phyloP scores from a whole-genome alignment of 2,888 invertebrate species.

The Ypsolopha sequella region DNA sequence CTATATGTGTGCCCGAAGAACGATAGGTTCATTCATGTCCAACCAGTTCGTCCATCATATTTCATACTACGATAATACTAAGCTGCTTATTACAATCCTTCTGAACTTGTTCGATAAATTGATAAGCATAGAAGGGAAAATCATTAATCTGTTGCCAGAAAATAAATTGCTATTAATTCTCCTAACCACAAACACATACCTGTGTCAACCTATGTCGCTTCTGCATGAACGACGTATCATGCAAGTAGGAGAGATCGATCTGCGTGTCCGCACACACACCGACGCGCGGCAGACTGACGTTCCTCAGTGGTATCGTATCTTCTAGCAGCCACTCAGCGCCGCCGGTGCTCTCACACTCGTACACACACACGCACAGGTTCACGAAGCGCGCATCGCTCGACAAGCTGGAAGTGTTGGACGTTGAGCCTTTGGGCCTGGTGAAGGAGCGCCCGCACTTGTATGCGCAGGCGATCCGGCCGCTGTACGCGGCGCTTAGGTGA shows the following conservation, averaged over 20 bases:
- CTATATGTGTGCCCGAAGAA: too few relatives aligned
- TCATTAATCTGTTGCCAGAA: too few relatives aligned
- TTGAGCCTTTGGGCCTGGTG: slow-evolving; percentile 87
- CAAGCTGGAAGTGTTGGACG: slow-evolving; percentile 74
- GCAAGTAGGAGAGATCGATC: slow-evolving; percentile 85
- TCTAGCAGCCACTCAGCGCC: slow-evolving; percentile 95
- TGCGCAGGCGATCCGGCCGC: slow-evolving; percentile 96
- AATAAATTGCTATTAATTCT: too few relatives aligned
- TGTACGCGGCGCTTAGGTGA: slow-evolving; percentile 97
- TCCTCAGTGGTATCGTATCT: slow-evolving; percentile 94
- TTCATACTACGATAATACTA: too few relatives aligned
- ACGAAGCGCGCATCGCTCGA: slow-evolving; percentile 79
- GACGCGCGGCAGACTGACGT: slow-evolving; percentile 88
- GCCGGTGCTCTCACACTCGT: slow-evolving; percentile 98
- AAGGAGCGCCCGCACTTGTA: slow-evolving; percentile 95
- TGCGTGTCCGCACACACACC: slow-evolving; percentile 85
- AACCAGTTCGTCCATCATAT: too few relatives aligned
- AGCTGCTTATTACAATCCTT: too few relatives aligned
- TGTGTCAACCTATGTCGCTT: slow-evolving; percentile 87
- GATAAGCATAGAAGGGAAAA: too few relatives aligned
- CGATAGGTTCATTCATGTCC: too few relatives aligned
- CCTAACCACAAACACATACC: slow-evolving; percentile 27
- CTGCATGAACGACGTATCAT: slow-evolving; percentile 83
- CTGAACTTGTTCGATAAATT: too few relatives aligned
- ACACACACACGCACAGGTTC: slow-evolving; percentile 94